Evolutionary conservation across 2,113 vertebrate species (phyloP).

Genomic region (Rhipidura dahli): DNA sequence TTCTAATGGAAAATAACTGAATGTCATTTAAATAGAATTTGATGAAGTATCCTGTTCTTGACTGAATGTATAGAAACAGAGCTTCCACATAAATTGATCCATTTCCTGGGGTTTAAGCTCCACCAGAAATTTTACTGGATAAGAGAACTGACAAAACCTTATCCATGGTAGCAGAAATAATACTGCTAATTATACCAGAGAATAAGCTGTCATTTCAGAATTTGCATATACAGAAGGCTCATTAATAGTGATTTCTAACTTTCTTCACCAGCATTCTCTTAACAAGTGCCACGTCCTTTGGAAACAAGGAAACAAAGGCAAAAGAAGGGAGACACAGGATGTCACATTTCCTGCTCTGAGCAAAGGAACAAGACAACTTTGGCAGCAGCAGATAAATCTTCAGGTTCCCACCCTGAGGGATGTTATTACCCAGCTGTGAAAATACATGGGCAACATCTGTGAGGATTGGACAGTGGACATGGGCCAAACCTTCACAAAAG

Average conservation of each 20-base stretch:
- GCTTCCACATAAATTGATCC: neutral
- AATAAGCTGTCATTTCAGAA: neutral
- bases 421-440: neutral
- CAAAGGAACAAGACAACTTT: neutral
- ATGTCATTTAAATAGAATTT: neutral
- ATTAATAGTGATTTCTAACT: neutral
- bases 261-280: neutral
- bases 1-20: neutral
- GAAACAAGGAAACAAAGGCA: neutral
- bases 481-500: neutral
- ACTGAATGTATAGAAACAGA: neutral
- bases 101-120: neutral
- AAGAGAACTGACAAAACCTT: neutral
- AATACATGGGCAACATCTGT: neutral
- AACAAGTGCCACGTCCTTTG: neutral
- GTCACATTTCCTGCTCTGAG: neutral
- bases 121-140: neutral
- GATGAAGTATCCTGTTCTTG: neutral
- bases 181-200: neutral
- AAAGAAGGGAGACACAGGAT: neutral
- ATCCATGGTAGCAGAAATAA: neutral
- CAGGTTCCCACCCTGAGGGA: neutral
- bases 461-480: neutral
- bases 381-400: neutral
- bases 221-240: constrained; percentile 5